Evolutionary conservation across 2,888 invertebrate genomes (phyloP), one percentile per base, ranked within the genome.

Genomic region (Mechanitis messenoides): DNA sequence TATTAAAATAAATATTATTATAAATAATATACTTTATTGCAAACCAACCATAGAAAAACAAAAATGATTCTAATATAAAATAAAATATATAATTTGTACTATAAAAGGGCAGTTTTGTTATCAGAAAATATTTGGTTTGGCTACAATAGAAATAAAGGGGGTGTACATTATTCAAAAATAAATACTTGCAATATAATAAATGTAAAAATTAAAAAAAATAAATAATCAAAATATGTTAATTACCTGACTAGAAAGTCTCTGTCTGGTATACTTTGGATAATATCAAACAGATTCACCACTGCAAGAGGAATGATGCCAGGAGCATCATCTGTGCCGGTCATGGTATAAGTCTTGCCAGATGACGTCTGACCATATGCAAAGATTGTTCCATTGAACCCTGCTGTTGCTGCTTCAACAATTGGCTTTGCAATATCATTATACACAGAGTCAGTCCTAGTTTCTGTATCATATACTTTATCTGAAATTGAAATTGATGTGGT

Each of bases 311-410:
- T 94, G 7, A 97, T 93, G 1, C 97, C 97, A 0, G 92, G 93
- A 47, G 93, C 92, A 0, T 83, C 72, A 0, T 90, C 83, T 45
- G 92, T 92, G 0, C 97, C 97, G 77, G 94, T 92, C 94, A 96
- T 95, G 0, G 96, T 96, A 72, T 93, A 93, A 0, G 96, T 96
- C 82, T 96, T 96, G 59, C 97, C 97, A 0, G 96, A 96, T 1
- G 96, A 95, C 3, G 97, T 97, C 81, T 97, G 97, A 6, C 97
- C 97, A 79, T 97, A 97, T 0, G 97, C 96, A 85, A 97, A 96
- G 68, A 97, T 93, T 0, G 97, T 97, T 1, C 96, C 96, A 79
- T 96, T 96, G 71, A 95, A 93, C 2, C 96, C 96, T 66, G 92
- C 91, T 12, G 94, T 88, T 1, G 94, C 92, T 0, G 94, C 92